Conservation (phyloP, 2,113 vertebrate species). For the Chaetops frenatus region DNA sequence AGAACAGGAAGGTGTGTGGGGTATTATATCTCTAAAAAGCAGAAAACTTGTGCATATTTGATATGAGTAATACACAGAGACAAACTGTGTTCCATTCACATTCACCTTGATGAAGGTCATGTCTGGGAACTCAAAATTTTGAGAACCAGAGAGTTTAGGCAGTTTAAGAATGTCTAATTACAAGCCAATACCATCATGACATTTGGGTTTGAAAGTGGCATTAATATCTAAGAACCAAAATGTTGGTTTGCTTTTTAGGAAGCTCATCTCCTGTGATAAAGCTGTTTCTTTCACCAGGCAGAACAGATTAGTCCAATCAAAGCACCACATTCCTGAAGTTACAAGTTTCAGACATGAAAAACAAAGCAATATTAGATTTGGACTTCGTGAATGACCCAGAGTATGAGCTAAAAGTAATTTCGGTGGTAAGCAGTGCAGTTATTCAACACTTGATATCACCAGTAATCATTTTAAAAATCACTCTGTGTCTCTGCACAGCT, state of each 20-base stretch:
- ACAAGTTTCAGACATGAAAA: background rate
- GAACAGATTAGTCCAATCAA: background rate
- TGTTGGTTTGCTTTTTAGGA: background rate
- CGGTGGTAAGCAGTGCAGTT: background rate
- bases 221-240: background rate
- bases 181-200: background rate
- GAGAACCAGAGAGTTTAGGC: background rate
- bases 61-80: background rate
- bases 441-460: background rate
- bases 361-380: background rate
- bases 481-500: background rate
- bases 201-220: background rate
- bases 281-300: background rate
- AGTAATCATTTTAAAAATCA: conserved; percentile 26
- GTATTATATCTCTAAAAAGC: background rate
- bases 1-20: background rate
- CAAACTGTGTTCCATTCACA: background rate
- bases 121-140: background rate
- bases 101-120: background rate
- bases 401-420: background rate
- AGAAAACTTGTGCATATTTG: background rate
- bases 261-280: background rate
- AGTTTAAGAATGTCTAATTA: background rate
- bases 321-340: background rate
- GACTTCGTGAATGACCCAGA: background rate